Percentiles rank a stretch among this genome's conserved stretches.
Evolutionary conservation across 2,888 invertebrate genomes (phyloP).

Genomic region (Dusona sp.): DNA sequence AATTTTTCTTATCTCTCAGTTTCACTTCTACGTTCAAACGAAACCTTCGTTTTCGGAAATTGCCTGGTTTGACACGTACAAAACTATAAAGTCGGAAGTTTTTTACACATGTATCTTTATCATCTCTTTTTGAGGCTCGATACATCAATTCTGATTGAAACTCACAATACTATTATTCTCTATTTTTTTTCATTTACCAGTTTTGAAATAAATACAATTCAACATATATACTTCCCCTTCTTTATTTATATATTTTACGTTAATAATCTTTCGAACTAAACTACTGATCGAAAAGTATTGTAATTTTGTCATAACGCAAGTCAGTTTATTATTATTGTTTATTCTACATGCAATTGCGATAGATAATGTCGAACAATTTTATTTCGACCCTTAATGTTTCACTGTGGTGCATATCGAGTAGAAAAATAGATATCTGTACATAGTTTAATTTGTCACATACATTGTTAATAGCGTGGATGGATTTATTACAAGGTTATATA

Average conservation of each 20-base stretch:
- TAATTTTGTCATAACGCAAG: too few relatives aligned
- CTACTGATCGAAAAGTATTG: not conserved
- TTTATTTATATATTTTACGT: not conserved
- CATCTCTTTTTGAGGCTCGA: too few relatives aligned
- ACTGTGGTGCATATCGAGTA: not conserved
- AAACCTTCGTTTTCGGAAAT: not conserved
- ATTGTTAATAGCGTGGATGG: not conserved
- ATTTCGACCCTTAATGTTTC: conserved; percentile 67
- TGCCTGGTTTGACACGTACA: not conserved
- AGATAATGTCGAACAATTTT: not conserved
- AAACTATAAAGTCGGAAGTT: too few relatives aligned
- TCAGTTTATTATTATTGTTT: not conserved
- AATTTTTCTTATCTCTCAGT: not conserved
- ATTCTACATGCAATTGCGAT: not conserved
- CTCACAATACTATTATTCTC: too few relatives aligned
- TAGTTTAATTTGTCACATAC: conserved; percentile 39
- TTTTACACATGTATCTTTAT: too few relatives aligned
- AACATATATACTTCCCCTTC: too few relatives aligned
- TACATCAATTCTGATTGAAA: too few relatives aligned
- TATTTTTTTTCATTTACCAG: too few relatives aligned
- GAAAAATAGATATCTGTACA: conserved; percentile 10
- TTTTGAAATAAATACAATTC: too few relatives aligned
- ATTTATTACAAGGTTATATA: conserved; percentile 41
- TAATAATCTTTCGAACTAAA: not conserved
- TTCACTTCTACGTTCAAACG: not conserved